Evolutionary conservation across 2,113 vertebrate species (phyloP).

Genomic region (Otis tarda): DNA sequence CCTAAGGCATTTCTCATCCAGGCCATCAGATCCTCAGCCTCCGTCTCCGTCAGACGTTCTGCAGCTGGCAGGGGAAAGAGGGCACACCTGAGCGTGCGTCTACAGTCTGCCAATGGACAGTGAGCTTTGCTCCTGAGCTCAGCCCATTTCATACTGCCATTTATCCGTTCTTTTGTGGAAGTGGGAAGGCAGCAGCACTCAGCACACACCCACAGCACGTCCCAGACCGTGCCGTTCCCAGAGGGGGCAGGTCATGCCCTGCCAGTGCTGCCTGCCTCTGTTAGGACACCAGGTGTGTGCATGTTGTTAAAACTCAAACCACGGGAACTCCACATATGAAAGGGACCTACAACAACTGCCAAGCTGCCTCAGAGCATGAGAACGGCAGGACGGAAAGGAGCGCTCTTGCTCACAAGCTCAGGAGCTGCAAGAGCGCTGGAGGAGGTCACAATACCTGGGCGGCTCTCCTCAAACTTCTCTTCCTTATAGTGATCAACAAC

Average conservation of each 20-base stretch:
- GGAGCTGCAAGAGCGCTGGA: neutral
- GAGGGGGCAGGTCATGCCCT: neutral
- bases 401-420: neutral
- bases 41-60: constrained; percentile 83
- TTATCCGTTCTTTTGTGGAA: neutral
- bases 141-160: neutral
- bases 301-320: neutral
- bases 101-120: neutral
- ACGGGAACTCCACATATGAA: neutral
- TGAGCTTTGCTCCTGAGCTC: neutral
- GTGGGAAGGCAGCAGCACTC: neutral
- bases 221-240: fast-evolving
- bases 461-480: constrained; percentile 87
- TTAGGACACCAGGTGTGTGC: neutral
- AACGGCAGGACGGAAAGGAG: neutral
- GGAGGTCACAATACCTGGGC: constrained; percentile 71
- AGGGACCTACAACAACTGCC: neutral
- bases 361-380: neutral
- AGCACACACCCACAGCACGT: neutral
- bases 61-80: constrained; percentile 66
- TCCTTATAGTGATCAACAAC: constrained; percentile 98
- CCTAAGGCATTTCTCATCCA: constrained; percentile 94
- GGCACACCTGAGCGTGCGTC: neutral
- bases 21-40: constrained; percentile 87
- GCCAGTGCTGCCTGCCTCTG: neutral